A percentile compares a stretch with the other conserved stretches of the same genome.
Conservation (phyloP, 2,113 vertebrate genomes). For the Datnioides undecimradiatus region DNA sequence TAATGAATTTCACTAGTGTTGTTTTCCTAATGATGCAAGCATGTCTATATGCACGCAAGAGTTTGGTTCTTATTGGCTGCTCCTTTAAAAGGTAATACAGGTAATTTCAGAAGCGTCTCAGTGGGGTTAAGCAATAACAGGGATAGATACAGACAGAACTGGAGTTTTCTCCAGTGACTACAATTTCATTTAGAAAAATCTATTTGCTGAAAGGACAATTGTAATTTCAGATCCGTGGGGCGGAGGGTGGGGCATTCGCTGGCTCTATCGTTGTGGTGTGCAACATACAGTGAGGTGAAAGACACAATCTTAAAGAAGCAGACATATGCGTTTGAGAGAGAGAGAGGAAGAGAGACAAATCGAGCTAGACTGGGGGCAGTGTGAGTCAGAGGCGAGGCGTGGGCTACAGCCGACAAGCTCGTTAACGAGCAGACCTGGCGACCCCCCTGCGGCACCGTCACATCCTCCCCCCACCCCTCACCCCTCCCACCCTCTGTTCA, state of each 20-base stretch:
- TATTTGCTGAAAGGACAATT: too few relatives aligned
- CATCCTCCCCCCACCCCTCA: conserved; percentile 23
- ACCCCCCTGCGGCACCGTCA: conserved; percentile 36
- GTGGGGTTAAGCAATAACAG: too few relatives aligned
- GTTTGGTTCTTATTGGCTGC: too few relatives aligned
- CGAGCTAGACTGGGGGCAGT: conserved; percentile 40
- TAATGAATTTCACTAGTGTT: not conserved
- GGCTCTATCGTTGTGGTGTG: not conserved
- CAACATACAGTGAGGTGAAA: not conserved
- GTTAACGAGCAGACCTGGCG: conserved; percentile 66
- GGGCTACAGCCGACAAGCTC: conserved; percentile 54
- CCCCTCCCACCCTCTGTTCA: conserved; percentile 11
- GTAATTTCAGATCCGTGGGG: too few relatives aligned
- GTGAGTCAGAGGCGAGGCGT: conserved; percentile 68
- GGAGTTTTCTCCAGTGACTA: too few relatives aligned
- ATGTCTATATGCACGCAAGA: too few relatives aligned
- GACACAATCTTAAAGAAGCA: not conserved
- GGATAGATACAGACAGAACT: too few relatives aligned
- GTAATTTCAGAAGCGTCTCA: too few relatives aligned
- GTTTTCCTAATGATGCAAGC: not conserved
- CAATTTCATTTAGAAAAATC: too few relatives aligned
- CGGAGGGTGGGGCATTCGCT: too few relatives aligned
- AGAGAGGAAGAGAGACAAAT: not conserved
- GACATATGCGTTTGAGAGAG: not conserved
- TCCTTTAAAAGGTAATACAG: too few relatives aligned